Percentiles rank a stretch among this genome's conserved stretches.
These are phyloP conservation scores for Sinocyclocheilus rhinocerous DNA, from an alignment of 2,113 vertebrate genomes.

Conservation along the genomic window DNA sequence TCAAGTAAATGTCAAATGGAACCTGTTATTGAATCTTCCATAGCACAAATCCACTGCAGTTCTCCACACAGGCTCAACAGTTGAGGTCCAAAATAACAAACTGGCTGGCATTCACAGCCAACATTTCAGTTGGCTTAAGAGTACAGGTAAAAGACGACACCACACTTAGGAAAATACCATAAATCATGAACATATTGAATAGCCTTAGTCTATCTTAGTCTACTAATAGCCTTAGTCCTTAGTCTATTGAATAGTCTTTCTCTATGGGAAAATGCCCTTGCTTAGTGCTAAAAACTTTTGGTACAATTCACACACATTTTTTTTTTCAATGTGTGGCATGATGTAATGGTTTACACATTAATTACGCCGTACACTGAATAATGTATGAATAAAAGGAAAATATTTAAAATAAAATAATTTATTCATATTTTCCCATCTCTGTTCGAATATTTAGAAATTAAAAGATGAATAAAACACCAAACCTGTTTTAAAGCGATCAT, in stretches of 20 bases:
- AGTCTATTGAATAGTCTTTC: neutral
- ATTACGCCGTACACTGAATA: neutral
- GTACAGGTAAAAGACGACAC: neutral
- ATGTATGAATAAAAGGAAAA: conserved; percentile 7
- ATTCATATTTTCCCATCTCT: neutral
- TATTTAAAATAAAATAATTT: neutral
- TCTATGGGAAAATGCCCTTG: conserved; percentile 33
- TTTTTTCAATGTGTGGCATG: neutral
- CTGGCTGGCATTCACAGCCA: neutral
- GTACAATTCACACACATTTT: conserved; percentile 17
- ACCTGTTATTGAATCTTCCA: neutral
- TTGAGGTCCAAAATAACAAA: neutral
- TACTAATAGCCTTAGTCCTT: too few relatives aligned
- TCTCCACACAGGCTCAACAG: neutral
- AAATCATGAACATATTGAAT: neutral
- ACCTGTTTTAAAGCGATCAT: neutral
- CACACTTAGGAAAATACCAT: neutral
- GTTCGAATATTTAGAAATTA: neutral
- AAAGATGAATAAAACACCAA: neutral
- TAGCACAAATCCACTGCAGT: neutral
- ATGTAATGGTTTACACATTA: neutral
- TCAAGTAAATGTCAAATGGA: conserved; percentile 21
- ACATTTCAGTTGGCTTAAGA: neutral
- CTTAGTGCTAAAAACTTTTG: conserved; percentile 46
- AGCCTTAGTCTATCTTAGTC: neutral